Evolutionary conservation across 2,113 vertebrate species (phyloP), one percentile per base, ranked within the genome.

Genomic region (Anthoscopus minutus): DNA sequence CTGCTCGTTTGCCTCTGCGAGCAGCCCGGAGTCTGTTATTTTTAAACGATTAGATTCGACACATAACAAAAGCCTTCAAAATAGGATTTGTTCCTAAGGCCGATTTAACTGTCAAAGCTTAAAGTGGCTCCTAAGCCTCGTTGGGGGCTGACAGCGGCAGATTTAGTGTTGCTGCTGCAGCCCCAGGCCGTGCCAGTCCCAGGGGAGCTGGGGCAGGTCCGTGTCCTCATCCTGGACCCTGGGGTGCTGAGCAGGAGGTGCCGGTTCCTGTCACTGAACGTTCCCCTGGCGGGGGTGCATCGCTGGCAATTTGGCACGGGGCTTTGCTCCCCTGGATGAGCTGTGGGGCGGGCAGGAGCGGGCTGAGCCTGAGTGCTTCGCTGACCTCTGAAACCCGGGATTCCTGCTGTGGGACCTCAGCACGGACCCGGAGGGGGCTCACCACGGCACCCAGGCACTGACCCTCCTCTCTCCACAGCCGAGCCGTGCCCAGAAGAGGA

Each of bases 401-500:
- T 56, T 38, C 38, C 54, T 3, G 2, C 23, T 5, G 35, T 1
- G 5, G 30, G 45, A 13, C 54, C 53, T 67, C 3, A 4, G 16
- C 64, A 47, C 2, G 23, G 64, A 33, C 8, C 24, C 23, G 7
- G 58, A 44, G 54, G 50, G 22, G 35, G 9, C 33, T 84, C 15
- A 18, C 47, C 2, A 1, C 3, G 1, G 30, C 54, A 18, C 31
- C 11, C 76, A 50, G 7, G 23, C 80, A 25, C 44, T 91, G 58
- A 73, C 15, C 42, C 71, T 38, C 31, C 72, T 90, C 91, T 44
- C 53, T 88, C 82, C 96, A 40, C 98, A 99, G 99, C 98, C 13
- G 98, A 99, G 92, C 98, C 97, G 96, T 96, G 98, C 11, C 96
- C 96, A 17, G 97, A 97, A 2, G 98, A 98, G 91, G 98, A 99